A percentile compares a stretch with the other conserved stretches of the same genome.
These are phyloP conservation scores for Siderastrea radians DNA, from an alignment of 92 coral and sea anemone genomes.

Conservation along the genomic window DNA sequence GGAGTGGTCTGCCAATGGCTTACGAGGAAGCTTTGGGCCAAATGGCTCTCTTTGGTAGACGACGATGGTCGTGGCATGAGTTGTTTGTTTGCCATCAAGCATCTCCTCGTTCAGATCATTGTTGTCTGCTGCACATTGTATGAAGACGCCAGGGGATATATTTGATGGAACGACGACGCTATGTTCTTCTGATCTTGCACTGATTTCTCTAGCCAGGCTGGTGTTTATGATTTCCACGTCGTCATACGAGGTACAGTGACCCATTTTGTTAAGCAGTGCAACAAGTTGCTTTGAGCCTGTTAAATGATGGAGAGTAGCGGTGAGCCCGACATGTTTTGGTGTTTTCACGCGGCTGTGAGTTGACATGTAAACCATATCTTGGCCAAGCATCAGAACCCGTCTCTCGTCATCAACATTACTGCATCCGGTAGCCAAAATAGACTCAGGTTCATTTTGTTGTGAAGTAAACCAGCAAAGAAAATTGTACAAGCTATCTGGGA, in stretches of 20 bases:
- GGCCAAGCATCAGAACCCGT: conserved; percentile 7
- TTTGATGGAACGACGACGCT: conserved; percentile 73
- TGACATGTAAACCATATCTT: conserved; percentile 49
- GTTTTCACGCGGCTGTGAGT: conserved; percentile 62
- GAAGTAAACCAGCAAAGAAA: conserved; percentile 59
- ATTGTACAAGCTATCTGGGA: conserved; percentile 54
- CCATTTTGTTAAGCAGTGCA: conserved; percentile 58
- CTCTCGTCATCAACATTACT: conserved; percentile 15
- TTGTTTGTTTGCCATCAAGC: conserved; percentile 76
- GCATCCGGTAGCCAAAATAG: background rate
- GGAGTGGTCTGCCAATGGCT: conserved; percentile 36
- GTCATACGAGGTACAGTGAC: conserved; percentile 74
- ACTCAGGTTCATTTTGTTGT: conserved; percentile 12
- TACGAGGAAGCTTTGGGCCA: conserved; percentile 56
- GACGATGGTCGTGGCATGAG: conserved; percentile 73
- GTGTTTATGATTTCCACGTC: conserved; percentile 56
- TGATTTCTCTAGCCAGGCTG: conserved; percentile 62
- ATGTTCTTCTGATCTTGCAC: conserved; percentile 45
- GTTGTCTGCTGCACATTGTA: conserved; percentile 76
- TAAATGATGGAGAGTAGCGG: conserved; percentile 62
- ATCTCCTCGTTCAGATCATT: conserved; percentile 79
- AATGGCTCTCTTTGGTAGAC: conserved; percentile 66
- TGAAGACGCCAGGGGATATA: conserved; percentile 65
- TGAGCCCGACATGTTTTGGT: conserved; percentile 72
- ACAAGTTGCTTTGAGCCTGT: conserved; percentile 68